Base-by-base conservation (phyloP, 37 sponge, comb jelly and placozoan species). In the Cliona cf. orientalis region DNA sequence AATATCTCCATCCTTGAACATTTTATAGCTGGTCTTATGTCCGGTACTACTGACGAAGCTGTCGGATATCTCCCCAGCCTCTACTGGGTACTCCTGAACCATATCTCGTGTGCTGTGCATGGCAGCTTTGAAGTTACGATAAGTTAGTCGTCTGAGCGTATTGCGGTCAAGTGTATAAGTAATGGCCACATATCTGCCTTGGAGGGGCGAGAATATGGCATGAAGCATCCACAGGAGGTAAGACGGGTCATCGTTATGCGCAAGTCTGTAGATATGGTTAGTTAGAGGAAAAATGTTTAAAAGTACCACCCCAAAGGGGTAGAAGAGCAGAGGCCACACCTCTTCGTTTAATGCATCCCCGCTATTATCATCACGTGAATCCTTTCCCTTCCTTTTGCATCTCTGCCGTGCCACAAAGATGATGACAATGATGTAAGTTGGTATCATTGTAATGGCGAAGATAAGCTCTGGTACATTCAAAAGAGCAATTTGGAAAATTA, bases 81-180 rank as follows among this genome's bases (percentile, higher is more conserved):
- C 36, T 1, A 72, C 31, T 26, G 80, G 80, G 40, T 79, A 79
- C 66, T 79, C 80, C 0, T 7, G 14, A 2, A 79, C 56, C 9
- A 21, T 2, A 29, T 34, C 63, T 22, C 63, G 41, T 6, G 28
- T 42, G 44, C 70, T 59, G 66, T 21, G 3, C 19, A 80, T 31
- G 60, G 81, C 81, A 5, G 45, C 64, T 35, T 33, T 79, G 22
- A 82, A n/a, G 7, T 62, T 41, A 6, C 46, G 21, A 34, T n/a
- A 31, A 43, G 41, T 81, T 19, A 91, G 60, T 22, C 69, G 44
- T 3, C 44, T 58, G 0, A 69, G 37, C 0, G 87, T 91, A 25
- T 91, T 87, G 19, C 38, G 79, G 69, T 86, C 87, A 0, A 91
- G 71, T 2, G 82, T 45, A 69, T 60, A 91, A 6, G 69, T 66